Base-by-base conservation (phyloP, 2,888 invertebrate species). In the Trisateles emortualis region DNA sequence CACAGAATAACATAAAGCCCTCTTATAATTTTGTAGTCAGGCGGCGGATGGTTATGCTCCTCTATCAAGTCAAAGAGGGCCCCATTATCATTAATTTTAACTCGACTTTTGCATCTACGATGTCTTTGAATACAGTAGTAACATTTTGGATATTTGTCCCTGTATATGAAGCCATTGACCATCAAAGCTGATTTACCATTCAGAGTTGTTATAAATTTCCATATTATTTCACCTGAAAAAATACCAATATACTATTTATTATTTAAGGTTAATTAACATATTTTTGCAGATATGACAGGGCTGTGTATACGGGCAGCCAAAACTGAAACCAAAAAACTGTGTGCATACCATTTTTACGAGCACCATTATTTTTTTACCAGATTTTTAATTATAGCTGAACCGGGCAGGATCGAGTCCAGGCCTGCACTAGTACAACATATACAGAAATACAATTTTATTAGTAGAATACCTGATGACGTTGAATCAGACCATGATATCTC, bases 121-220 rank as follows among this genome's bases (percentile, higher is more conserved):
- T 26, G 26, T 26, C 26, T 26, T 3, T 26, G 8, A 8, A 8
- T 26, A 8, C 26, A 26, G 8, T 26, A 26, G 8, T 26, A 26
- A 26, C 26, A 26, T 1, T 8, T 26, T 3, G 4, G 4, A 8
- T 26, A 8, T 1, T 26, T 3, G 3, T 26, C 5, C 8, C 26
- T 3, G 26, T 6, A 26, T 26, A 8, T 26, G 8, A 26, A 26
- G 8, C 26, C 26, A 26, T 26, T 26, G 3, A 26, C 16, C 49
- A 72, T 43, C 9, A 70, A 53, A 24, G 81, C 14, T 10, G 26
- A 42, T 13, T 33, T 35, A 0, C 65, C 60, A 2, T 45, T 52
- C 9, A 6, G 9, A 1, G 38, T 41, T 33, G 10, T 38, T 16
- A 61, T 57, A 22, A 41, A 60, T 10, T 19, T 17, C 9, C 19